These are phyloP conservation scores for Drosophila melanocephala DNA, from an alignment of 2,888 invertebrate species.

Conservation along the genomic window DNA sequence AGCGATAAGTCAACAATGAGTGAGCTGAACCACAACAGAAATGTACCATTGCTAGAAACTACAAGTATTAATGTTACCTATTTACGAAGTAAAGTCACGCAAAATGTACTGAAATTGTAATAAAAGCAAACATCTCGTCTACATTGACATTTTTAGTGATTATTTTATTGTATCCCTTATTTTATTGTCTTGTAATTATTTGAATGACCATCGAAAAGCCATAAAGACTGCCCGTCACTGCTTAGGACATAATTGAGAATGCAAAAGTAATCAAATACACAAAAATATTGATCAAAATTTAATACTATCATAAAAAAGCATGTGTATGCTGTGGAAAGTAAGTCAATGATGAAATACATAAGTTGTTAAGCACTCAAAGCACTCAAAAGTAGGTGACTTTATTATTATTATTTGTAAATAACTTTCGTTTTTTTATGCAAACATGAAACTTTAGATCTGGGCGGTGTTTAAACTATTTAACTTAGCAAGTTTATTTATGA, in stretches of 20 bases:
- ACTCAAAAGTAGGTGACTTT: not conserved
- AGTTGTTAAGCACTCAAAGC: not conserved
- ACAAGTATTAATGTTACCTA: not conserved
- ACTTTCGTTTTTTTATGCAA: slow-evolving; percentile 7
- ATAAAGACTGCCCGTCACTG: not conserved
- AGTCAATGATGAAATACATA: slow-evolving; percentile 21
- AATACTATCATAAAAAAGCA: not conserved
- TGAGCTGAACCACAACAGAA: not conserved
- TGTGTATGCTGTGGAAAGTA: not conserved
- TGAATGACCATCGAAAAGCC: slow-evolving; percentile 4
- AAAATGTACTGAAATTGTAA: not conserved
- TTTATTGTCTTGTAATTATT: slow-evolving; percentile 20
- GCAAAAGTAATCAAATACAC: not conserved
- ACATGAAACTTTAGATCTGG: too few species aligned
- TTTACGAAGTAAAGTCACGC: not conserved
- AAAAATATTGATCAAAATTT: not conserved
- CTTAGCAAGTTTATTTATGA: too few species aligned
- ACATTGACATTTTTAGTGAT: not conserved
- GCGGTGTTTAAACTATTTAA: too few species aligned
- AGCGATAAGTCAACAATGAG: not conserved
- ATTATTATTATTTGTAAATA: not conserved
- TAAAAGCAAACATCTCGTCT: not conserved
- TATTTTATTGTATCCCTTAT: not conserved
- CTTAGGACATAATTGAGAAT: not conserved
- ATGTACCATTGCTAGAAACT: not conserved